These are phyloP conservation scores for Grantiella picta DNA, from an alignment of 2,113 vertebrate species.

Conservation along the genomic window DNA sequence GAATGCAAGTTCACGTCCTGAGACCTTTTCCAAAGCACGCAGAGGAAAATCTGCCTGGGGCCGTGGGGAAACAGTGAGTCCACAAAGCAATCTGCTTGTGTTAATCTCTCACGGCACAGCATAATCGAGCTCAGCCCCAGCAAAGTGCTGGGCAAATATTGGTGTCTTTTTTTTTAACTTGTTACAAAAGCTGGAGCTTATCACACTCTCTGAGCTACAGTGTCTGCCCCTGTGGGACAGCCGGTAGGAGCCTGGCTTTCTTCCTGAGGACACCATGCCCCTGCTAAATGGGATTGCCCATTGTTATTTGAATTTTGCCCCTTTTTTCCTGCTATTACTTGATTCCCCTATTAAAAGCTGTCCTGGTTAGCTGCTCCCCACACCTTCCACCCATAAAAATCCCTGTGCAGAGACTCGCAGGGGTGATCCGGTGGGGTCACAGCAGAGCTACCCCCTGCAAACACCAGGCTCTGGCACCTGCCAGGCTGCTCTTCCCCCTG, in stretches of 20 bases:
- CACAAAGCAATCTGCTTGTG: conserved; percentile 35
- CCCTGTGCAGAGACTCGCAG: background rate
- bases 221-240: background rate
- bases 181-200: background rate
- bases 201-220: background rate
- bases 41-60: background rate
- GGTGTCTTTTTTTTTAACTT: background rate
- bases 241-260: background rate
- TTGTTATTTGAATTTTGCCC: background rate
- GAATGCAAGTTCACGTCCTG: background rate
- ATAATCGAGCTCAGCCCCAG: background rate
- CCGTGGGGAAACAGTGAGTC: background rate
- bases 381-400: background rate
- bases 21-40: background rate
- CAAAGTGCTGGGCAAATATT: conserved; percentile 43
- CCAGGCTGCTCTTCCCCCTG: background rate
- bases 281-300: background rate
- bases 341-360: background rate
- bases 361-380: background rate
- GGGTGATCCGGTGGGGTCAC: background rate
- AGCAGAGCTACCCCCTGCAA: background rate
- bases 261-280: background rate
- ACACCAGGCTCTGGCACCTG: background rate
- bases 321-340: fast-evolving
- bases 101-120: background rate